Evolutionary conservation across 2,888 invertebrate genomes (phyloP).

Genomic region (Apotomis turbidana): DNA sequence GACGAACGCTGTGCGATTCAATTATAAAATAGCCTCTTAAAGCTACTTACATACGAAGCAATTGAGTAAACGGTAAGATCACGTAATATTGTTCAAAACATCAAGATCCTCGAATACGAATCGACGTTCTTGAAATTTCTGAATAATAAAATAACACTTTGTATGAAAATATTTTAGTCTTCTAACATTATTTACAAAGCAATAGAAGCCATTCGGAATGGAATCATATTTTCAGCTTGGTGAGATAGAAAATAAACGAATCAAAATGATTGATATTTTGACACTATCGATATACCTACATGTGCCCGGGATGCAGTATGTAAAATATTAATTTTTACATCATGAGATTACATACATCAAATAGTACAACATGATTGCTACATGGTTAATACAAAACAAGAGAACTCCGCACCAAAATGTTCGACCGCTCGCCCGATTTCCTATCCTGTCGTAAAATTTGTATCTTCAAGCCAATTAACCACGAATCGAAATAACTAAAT

Average conservation of each 20-base stretch:
- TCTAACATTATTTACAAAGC: neutral
- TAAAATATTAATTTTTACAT: constrained; percentile 41
- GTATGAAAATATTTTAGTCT: neutral
- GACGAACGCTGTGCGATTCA: constrained; percentile 44
- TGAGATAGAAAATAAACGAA: constrained; percentile 5
- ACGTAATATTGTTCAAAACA: constrained; percentile 1
- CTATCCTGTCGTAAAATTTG: constrained; percentile 13
- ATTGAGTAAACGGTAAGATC: constrained; percentile 4
- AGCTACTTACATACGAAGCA: constrained; percentile 30
- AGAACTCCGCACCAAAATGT: constrained; percentile 11
- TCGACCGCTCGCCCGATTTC: constrained; percentile 2
- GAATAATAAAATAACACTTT: neutral
- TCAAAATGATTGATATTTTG: constrained; percentile 10
- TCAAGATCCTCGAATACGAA: neutral
- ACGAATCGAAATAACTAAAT: neutral
- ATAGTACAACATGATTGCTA: constrained; percentile 32
- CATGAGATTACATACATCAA: constrained; percentile 51
- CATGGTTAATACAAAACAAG: constrained; percentile 13
- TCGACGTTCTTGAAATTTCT: neutral
- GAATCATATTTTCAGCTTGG: neutral
- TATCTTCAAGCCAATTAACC: neutral
- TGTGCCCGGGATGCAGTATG: constrained; percentile 32
- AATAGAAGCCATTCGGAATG: constrained; percentile 7
- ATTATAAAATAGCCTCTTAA: constrained; percentile 52
- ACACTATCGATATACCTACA: constrained; percentile 13